These are phyloP conservation scores for Dicaeum eximium DNA, from an alignment of 2,113 vertebrate genomes.

Conservation along the genomic window DNA sequence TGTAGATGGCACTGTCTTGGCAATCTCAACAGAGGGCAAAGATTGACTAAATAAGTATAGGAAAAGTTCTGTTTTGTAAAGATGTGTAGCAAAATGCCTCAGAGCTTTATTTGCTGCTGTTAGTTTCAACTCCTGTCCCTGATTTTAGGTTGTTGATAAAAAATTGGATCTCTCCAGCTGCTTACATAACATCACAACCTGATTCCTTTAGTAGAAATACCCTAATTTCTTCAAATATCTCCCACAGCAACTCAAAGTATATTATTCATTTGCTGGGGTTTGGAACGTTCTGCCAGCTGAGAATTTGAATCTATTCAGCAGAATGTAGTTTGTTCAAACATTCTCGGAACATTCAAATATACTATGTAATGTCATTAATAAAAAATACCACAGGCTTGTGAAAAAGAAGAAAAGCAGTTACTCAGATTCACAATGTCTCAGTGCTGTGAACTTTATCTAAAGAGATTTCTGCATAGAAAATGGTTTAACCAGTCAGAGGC, in stretches of 20 bases:
- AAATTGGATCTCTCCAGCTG: neutral
- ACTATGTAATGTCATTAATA: neutral
- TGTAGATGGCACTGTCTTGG: slow-evolving; percentile 42
- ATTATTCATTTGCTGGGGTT: neutral
- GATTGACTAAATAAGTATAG: neutral
- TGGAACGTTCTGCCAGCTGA: neutral
- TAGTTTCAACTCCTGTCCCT: neutral
- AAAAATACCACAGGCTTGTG: neutral
- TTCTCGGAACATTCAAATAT: neutral
- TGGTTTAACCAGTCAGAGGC: neutral
- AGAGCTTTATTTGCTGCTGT: neutral
- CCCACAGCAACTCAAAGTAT: neutral
- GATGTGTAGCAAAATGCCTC: neutral
- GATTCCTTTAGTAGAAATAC: neutral
- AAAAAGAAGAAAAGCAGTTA: neutral
- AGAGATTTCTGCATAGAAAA: neutral
- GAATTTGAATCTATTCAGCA: neutral
- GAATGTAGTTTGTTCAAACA: neutral
- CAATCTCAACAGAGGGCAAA: neutral
- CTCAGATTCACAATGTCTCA: neutral
- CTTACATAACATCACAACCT: neutral
- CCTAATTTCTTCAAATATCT: neutral
- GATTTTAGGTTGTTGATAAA: neutral
- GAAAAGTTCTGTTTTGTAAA: neutral
- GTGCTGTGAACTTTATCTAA: neutral